These are phyloP conservation scores for Corythucha ciliata DNA, from an alignment of 2,888 invertebrate species.

Conservation along the genomic window DNA sequence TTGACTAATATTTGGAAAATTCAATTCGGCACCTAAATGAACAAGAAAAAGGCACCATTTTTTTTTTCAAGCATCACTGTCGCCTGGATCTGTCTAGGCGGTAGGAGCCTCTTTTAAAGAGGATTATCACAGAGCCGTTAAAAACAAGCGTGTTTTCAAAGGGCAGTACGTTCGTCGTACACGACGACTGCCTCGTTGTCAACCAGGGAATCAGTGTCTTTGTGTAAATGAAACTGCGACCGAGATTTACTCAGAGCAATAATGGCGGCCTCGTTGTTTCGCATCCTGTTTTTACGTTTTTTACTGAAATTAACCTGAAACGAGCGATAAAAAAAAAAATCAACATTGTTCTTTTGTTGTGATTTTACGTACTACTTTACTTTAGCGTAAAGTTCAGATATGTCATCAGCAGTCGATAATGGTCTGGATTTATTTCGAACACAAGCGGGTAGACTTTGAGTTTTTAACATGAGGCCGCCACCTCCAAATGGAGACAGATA, in stretches of 20 bases:
- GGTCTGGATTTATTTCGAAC: constrained; percentile 59
- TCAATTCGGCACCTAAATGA: too few species aligned
- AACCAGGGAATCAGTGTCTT: constrained; percentile 54
- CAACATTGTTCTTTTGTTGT: not conserved
- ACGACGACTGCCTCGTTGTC: constrained; percentile 72
- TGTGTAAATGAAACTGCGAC: constrained; percentile 48
- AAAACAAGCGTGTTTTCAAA: too few species aligned
- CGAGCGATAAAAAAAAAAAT: constrained; percentile 10
- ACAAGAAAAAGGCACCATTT: too few species aligned
- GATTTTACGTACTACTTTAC: constrained; percentile 40
- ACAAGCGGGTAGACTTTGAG: constrained; percentile 62
- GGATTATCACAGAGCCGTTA: too few species aligned
- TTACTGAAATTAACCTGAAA: constrained; percentile 63
- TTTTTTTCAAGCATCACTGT: too few species aligned
- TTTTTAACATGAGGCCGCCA: constrained; percentile 43
- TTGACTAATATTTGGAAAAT: too few species aligned
- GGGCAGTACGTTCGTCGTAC: constrained; percentile 69
- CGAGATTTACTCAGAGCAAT: constrained; percentile 70
- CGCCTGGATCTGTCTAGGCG: too few species aligned
- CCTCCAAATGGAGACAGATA: constrained; percentile 28
- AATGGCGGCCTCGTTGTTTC: constrained; percentile 68
- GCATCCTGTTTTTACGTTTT: constrained; percentile 70
- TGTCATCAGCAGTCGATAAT: constrained; percentile 57
- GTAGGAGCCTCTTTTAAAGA: too few species aligned
- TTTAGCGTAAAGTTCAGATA: constrained; percentile 61